Evolutionary conservation across 2,797 vertebrate species (phyloP).

Genomic region (Tragopan temminckii): DNA sequence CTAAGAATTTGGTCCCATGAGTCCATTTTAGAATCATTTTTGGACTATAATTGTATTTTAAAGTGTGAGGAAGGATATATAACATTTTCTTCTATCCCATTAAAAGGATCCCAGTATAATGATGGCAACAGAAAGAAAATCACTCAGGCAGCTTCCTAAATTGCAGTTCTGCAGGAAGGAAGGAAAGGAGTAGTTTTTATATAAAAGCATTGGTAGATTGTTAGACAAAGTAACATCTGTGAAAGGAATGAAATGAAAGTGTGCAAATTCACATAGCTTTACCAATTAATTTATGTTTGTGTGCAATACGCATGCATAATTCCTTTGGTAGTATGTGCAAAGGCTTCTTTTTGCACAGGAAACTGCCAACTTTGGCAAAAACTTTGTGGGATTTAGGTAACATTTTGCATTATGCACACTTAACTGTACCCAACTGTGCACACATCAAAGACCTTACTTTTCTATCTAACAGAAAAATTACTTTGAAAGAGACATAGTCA

Average conservation of each 20-base stretch:
- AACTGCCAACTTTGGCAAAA: background rate
- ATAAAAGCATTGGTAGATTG: background rate
- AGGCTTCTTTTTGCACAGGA: background rate
- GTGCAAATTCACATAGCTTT: background rate
- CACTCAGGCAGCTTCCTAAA: constrained; percentile 33
- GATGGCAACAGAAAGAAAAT: background rate
- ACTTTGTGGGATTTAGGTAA: background rate
- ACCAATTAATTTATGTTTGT: background rate
- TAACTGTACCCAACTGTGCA: background rate
- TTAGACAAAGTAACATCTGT: background rate
- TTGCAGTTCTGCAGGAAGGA: constrained; percentile 7
- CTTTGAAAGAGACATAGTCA: constrained; percentile 27
- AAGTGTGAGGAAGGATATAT: background rate
- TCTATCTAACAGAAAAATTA: background rate
- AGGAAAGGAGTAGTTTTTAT: background rate
- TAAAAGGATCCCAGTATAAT: constrained; percentile 39
- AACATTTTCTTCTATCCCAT: constrained; percentile 41
- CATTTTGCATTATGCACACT: background rate
- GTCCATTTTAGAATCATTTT: constrained; percentile 20
- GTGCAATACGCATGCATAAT: background rate
- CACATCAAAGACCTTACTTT: background rate
- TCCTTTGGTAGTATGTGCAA: background rate
- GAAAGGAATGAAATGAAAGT: background rate
- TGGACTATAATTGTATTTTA: constrained; percentile 51
- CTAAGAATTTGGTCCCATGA: constrained; percentile 21